Evolutionary conservation across 2,113 vertebrate species (phyloP).

Genomic region (Channa maculata): DNA sequence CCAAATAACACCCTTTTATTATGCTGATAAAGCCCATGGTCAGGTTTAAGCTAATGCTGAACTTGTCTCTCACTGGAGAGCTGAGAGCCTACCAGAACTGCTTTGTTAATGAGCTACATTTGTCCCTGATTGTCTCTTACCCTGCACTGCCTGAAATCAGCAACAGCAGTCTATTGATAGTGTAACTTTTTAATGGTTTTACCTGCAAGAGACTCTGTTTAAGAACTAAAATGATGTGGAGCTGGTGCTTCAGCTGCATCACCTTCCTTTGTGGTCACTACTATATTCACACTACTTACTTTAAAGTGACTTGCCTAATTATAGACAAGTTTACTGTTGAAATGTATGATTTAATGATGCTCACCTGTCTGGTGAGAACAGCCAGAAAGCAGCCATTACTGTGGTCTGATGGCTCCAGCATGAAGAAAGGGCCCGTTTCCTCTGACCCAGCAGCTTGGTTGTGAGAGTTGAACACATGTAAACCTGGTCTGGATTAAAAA

Average conservation of each 20-base stretch:
- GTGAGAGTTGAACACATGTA: slow-evolving; percentile 69
- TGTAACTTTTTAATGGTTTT: not conserved
- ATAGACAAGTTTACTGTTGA: not conserved
- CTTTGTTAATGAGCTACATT: slow-evolving; percentile 36
- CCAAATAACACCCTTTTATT: not conserved
- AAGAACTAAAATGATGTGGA: not conserved
- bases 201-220: not conserved
- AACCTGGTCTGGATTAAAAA: slow-evolving; percentile 77
- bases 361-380: slow-evolving; percentile 88
- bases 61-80: slow-evolving; percentile 15
- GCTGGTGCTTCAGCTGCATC: too few species aligned
- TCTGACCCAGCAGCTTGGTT: slow-evolving; percentile 27
- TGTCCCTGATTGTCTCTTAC: slow-evolving; percentile 24
- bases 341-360: slow-evolving; percentile 8
- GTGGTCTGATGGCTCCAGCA: slow-evolving; percentile 84
- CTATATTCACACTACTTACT: too few species aligned
- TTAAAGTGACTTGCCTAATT: too few species aligned
- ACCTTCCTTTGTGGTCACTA: too few species aligned
- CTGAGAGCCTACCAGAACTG: not conserved
- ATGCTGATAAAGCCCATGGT: not conserved
- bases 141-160: slow-evolving; percentile 14
- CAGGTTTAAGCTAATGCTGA: slow-evolving; percentile 19
- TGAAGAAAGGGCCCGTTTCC: slow-evolving; percentile 83
- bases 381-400: slow-evolving; percentile 92
- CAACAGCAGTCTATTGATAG: not conserved